These are phyloP conservation scores for Chiloscyllium punctatum DNA, from an alignment of 2,797 vertebrate genomes.

Conservation along the genomic window DNA sequence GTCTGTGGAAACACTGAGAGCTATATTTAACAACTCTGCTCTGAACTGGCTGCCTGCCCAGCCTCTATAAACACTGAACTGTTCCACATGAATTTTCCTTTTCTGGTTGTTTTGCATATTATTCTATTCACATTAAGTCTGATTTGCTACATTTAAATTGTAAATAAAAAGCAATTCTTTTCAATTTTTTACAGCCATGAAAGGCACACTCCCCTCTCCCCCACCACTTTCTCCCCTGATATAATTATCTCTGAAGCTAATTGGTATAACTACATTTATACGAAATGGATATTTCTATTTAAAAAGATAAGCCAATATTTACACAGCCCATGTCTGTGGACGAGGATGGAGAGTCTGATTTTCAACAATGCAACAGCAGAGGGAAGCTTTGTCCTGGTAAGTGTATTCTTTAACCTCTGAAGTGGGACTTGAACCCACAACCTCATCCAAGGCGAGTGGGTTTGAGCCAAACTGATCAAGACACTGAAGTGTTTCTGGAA, in stretches of 20 bases:
- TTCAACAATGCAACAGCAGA: background rate
- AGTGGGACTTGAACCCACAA: background rate
- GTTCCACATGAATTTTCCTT: background rate
- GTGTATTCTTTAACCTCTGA: background rate
- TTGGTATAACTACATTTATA: background rate
- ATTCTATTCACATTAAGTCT: background rate
- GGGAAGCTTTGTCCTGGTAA: background rate
- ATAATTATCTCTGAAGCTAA: background rate
- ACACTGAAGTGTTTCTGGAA: background rate
- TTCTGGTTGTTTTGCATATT: background rate
- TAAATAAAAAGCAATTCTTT: conserved; percentile 13
- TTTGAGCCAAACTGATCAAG: background rate
- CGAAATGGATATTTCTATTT: too few relatives aligned
- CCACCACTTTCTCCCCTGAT: background rate
- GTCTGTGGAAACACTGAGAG: background rate
- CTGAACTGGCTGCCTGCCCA: background rate
- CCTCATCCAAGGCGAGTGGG: background rate
- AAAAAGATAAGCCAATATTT: background rate
- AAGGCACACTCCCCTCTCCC: background rate
- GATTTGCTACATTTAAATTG: background rate
- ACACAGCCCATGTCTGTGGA: background rate
- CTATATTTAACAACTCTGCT: conserved; percentile 28
- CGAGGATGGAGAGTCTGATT: background rate
- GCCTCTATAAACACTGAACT: background rate
- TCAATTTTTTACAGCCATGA: background rate